Conservation (phyloP, 2,113 vertebrate species). For the Potamarius usumacintae region DNA sequence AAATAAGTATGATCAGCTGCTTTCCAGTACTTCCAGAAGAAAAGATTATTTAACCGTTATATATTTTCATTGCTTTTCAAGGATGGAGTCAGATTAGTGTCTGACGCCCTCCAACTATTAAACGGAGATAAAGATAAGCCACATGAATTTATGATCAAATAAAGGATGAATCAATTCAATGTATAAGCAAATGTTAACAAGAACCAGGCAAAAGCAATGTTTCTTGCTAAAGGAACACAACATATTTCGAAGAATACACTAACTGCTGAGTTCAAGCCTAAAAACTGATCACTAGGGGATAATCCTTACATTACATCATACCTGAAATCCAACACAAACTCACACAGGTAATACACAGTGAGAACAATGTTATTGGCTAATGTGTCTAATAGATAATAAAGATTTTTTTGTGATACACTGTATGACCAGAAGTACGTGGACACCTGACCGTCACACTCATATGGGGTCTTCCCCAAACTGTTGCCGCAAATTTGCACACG, state of each 20-base stretch:
- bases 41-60: conserved; percentile 18
- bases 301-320: neutral
- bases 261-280: neutral
- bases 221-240: neutral
- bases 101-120: neutral
- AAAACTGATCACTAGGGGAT: neutral
- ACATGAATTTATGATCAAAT: neutral
- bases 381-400: neutral
- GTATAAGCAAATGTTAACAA: neutral
- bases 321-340: neutral
- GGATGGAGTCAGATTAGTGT: neutral
- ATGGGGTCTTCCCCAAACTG: neutral
- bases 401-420: neutral
- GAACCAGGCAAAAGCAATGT: neutral
- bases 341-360: neutral
- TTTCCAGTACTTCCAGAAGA: neutral
- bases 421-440: neutral
- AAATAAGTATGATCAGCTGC: neutral
- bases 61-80: neutral
- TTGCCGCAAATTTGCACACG: neutral
- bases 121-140: neutral
- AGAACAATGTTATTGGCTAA: neutral
- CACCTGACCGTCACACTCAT: neutral
- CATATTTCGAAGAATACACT: neutral
- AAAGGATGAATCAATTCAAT: neutral